phyloP scores from a whole-genome alignment of 2,888 invertebrate species.

The Alentia gelatinosa region DNA sequence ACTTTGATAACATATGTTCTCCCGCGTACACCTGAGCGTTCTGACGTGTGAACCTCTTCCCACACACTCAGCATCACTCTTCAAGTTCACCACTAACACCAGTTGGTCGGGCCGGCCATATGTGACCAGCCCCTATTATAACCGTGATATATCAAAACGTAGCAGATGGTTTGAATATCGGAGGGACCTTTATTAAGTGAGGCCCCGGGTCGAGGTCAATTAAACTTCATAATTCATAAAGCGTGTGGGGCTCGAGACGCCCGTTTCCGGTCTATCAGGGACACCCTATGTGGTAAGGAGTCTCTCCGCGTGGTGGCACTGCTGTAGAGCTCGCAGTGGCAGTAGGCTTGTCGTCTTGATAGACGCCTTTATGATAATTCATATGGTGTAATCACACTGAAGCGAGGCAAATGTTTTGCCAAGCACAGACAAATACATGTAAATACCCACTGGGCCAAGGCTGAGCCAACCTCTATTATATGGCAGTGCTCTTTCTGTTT shows the following conservation, averaged over 20 bases:
- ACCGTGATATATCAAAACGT: not conserved
- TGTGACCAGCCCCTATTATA: not conserved
- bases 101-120: too few species aligned
- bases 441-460: too few species aligned
- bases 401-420: not conserved
- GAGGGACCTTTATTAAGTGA: not conserved
- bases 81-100: too few species aligned
- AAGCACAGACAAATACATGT: not conserved
- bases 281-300: not conserved
- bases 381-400: not conserved
- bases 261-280: not conserved
- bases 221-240: conserved; percentile 21
- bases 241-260: not conserved
- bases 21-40: not conserved
- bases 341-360: not conserved
- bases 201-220: not conserved
- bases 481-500: too few species aligned
- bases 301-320: not conserved
- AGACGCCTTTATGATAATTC: not conserved
- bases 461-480: too few species aligned
- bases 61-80: too few species aligned
- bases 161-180: not conserved
- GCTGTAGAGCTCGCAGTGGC: not conserved
- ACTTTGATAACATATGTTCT: not conserved
- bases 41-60: not conserved